phyloP scores from a whole-genome alignment of 2,113 vertebrate genomes.

The Leptosomus discolor region DNA sequence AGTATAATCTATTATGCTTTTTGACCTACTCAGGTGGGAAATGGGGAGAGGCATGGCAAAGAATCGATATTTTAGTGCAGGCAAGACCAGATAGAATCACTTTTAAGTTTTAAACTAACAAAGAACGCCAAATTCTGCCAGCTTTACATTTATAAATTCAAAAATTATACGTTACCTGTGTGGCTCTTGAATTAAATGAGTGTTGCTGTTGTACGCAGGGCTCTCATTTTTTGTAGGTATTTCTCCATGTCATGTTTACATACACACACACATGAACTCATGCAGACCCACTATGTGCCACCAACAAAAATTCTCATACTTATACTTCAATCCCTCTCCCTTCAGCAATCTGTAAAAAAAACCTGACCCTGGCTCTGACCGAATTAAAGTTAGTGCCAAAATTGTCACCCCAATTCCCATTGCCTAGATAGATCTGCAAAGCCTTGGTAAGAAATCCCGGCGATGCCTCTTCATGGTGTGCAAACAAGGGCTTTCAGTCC shows the following conservation, averaged over 20 bases:
- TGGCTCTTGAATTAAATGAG: background rate
- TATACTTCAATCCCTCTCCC: background rate
- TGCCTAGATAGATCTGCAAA: background rate
- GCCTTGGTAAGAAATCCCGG: background rate
- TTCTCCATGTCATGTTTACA: background rate
- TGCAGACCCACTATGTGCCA: background rate
- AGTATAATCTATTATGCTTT: background rate
- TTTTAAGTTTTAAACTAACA: background rate
- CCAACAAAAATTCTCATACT: background rate
- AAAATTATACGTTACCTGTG: background rate
- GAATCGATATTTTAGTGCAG: background rate
- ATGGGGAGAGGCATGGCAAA: background rate
- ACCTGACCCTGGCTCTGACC: background rate
- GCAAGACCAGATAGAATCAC: background rate
- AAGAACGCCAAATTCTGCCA: background rate
- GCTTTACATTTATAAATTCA: background rate
- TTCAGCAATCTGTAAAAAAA: background rate
- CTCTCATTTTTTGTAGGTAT: background rate
- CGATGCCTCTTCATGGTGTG: accelerated
- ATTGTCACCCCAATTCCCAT: background rate
- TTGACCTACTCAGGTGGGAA: background rate
- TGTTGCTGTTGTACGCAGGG: background rate
- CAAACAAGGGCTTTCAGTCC: background rate
- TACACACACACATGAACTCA: accelerated
- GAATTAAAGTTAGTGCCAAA: background rate